phyloP scores from a whole-genome alignment of 2,113 vertebrate species.

The Myanophis thanlyinensis region DNA sequence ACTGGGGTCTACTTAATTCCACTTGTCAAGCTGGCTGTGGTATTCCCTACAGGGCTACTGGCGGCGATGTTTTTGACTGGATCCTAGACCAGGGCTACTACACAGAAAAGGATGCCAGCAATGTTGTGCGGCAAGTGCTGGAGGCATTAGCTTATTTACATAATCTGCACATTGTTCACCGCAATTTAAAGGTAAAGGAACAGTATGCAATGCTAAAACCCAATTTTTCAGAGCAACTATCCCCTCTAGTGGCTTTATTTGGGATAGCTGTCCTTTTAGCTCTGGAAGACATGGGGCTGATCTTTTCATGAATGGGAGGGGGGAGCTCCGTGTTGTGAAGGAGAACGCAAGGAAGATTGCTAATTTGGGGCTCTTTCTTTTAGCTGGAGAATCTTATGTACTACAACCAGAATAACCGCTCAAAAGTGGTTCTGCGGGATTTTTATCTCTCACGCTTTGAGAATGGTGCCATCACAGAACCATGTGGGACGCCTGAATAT shows the following conservation, averaged over 20 bases:
- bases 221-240: background rate
- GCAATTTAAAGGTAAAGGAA: slow-evolving; percentile 78
- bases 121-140: slow-evolving; percentile 74
- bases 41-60: slow-evolving; percentile 72
- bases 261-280: background rate
- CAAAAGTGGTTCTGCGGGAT: slow-evolving; percentile 83
- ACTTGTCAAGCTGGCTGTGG: background rate
- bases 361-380: background rate
- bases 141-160: slow-evolving; percentile 83
- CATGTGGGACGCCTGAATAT: slow-evolving; percentile 85
- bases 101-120: slow-evolving; percentile 82
- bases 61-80: slow-evolving; percentile 85
- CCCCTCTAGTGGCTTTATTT: background rate
- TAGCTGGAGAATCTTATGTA: slow-evolving; percentile 88
- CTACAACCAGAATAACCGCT: slow-evolving; percentile 83
- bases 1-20: background rate
- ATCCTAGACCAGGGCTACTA: slow-evolving; percentile 85
- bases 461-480: slow-evolving; percentile 81
- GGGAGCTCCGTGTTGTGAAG: background rate
- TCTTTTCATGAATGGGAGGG: background rate
- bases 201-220: background rate
- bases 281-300: background rate
- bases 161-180: slow-evolving; percentile 82
- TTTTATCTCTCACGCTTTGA: slow-evolving; percentile 85
- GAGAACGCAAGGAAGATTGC: too few relatives aligned